Evolutionary conservation across 2,113 vertebrate species (phyloP).

Genomic region (Cervus canadensis): DNA sequence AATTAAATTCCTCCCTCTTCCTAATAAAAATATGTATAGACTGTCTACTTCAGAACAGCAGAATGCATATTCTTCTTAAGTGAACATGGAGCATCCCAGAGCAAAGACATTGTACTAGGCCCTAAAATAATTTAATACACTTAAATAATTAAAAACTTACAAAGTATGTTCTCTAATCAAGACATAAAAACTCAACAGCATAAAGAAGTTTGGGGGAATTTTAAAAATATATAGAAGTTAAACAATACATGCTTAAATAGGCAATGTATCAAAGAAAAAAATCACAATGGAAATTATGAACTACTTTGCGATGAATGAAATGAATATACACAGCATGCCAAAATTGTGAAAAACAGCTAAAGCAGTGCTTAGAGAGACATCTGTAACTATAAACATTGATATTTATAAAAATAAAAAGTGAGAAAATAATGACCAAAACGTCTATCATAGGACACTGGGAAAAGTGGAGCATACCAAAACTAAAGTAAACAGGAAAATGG

Average conservation of each 20-base stretch:
- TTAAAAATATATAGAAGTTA: not conserved
- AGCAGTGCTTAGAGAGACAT: not conserved
- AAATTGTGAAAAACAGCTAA: not conserved
- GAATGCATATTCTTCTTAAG: not conserved
- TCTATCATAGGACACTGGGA: not conserved
- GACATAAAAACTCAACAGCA: not conserved
- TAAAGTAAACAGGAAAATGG: not conserved
- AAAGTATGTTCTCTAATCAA: not conserved
- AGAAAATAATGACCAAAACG: not conserved
- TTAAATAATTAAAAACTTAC: not conserved
- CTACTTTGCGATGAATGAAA: not conserved
- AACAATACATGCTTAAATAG: not conserved
- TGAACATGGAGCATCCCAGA: not conserved
- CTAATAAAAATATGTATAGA: not conserved
- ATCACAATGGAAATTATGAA: not conserved
- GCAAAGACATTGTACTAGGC: not conserved
- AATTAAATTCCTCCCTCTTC: too few species aligned
- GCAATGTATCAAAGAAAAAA: not conserved
- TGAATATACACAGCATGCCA: not conserved
- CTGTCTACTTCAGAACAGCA: not conserved
- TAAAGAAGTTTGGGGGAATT: not conserved
- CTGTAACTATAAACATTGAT: not conserved
- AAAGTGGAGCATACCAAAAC: not conserved
- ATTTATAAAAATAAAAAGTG: not conserved
- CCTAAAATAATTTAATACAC: not conserved